Conservation (phyloP, 2,113 vertebrate species). For the Agelaius tricolor region DNA sequence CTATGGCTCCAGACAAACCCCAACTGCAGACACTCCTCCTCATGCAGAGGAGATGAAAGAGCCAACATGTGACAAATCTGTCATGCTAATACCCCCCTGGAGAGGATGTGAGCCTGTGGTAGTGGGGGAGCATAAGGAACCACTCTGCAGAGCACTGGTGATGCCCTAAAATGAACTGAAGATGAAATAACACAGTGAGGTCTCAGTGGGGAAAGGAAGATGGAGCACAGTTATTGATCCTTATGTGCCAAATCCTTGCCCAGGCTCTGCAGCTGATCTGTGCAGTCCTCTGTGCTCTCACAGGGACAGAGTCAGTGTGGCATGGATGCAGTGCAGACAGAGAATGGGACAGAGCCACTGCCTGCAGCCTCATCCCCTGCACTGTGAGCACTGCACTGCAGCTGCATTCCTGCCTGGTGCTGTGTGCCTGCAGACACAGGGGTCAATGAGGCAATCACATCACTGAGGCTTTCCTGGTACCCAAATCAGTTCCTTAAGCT, state of each 20-base stretch:
- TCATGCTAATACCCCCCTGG: background rate
- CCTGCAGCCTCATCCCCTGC: background rate
- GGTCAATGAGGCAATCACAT: background rate
- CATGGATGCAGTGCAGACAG: background rate
- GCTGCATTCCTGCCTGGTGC: background rate
- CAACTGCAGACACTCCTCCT: background rate
- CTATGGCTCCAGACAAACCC: background rate
- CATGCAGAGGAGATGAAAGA: background rate
- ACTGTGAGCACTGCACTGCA: background rate
- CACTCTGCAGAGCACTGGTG: background rate
- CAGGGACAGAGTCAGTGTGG: background rate
- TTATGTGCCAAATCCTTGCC: background rate
- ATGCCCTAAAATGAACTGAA: background rate
- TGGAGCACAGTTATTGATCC: fast-evolving
- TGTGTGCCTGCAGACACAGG: background rate
- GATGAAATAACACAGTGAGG: background rate
- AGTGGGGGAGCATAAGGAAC: background rate
- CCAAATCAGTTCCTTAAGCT: background rate
- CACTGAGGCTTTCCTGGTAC: background rate
- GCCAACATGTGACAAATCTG: background rate
- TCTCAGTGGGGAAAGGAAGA: background rate
- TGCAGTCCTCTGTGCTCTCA: background rate
- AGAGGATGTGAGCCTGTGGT: background rate
- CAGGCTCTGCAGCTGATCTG: background rate
- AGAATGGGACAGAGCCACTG: background rate